Evolutionary conservation across 1,140 invertebrate species (phyloP).

Genomic region (Lanistes nyassanus): DNA sequence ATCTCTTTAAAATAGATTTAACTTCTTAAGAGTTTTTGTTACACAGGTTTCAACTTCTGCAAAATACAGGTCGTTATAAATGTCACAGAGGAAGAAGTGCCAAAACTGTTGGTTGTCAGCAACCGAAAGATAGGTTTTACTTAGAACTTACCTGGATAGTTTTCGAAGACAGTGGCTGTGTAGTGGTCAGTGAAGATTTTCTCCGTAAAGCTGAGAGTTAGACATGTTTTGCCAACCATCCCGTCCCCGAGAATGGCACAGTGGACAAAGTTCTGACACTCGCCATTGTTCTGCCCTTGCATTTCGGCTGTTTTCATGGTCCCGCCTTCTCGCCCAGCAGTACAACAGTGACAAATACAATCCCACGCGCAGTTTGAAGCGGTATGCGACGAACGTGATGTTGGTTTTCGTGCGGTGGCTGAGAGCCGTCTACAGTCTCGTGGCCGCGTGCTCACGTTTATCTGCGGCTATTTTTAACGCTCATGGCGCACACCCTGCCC

Average conservation of each 20-base stretch:
- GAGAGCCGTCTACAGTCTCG: no score
- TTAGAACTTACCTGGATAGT: slow-evolving; percentile 54
- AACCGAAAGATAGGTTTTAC: no score
- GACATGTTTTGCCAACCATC: slow-evolving; percentile 59
- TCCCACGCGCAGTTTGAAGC: neutral
- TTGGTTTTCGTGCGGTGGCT: neutral
- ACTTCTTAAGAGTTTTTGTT: no score
- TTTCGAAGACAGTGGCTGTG: slow-evolving; percentile 64
- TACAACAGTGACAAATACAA: neutral
- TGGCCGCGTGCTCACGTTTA: neutral
- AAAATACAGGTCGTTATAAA: no score
- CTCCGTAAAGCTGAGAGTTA: slow-evolving; percentile 53
- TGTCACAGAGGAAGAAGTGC: no score
- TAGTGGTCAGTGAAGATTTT: slow-evolving; percentile 49
- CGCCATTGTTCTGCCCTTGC: neutral
- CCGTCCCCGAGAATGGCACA: slow-evolving; percentile 60
- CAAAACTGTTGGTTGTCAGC: no score
- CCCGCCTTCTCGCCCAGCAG: no score
- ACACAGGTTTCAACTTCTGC: no score
- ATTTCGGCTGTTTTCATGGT: neutral
- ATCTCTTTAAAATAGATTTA: no score
- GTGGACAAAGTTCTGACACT: slow-evolving; percentile 32
- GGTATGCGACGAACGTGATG: neutral
- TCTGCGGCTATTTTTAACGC: neutral
- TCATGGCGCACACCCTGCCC: neutral